A percentile compares a stretch with the other conserved stretches of the same genome.
These are phyloP conservation scores for Globodera ellingtonae DNA, from an alignment of 1,140 invertebrate genomes.

Conservation along the genomic window DNA sequence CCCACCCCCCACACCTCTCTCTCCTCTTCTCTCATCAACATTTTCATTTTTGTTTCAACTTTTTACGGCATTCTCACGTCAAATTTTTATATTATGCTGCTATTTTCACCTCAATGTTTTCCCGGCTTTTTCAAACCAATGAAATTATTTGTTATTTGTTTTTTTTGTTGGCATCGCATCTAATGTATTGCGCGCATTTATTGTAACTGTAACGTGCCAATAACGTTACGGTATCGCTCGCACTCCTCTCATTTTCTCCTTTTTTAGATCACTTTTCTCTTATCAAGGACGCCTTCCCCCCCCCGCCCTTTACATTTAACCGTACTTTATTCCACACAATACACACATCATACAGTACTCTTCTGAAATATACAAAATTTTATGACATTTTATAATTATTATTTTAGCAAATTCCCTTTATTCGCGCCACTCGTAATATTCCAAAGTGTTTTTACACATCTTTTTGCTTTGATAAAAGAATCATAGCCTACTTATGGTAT, in stretches of 20 bases:
- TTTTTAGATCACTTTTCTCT: not conserved
- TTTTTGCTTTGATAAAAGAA: slow-evolving; percentile 11
- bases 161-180: not conserved
- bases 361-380: not conserved
- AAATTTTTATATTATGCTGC: not conserved
- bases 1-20: not conserved
- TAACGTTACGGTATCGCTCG: too few species aligned
- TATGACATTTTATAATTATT: not conserved
- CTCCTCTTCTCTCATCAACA: not conserved
- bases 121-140: too few species aligned
- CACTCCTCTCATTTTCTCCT: not conserved
- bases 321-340: not conserved
- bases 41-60: not conserved
- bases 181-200: not conserved
- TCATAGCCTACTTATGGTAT: too few species aligned
- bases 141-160: not conserved
- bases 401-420: too few species aligned
- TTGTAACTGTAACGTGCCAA: not conserved
- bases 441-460: slow-evolving; percentile 3
- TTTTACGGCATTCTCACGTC: not conserved
- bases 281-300: not conserved
- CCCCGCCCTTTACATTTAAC: too few species aligned
- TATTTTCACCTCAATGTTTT: not conserved
- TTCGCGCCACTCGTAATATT: not conserved
- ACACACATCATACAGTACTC: not conserved